phyloP scores from a whole-genome alignment of 1,140 invertebrate genomes.

The Carcinoscorpius rotundicauda region DNA sequence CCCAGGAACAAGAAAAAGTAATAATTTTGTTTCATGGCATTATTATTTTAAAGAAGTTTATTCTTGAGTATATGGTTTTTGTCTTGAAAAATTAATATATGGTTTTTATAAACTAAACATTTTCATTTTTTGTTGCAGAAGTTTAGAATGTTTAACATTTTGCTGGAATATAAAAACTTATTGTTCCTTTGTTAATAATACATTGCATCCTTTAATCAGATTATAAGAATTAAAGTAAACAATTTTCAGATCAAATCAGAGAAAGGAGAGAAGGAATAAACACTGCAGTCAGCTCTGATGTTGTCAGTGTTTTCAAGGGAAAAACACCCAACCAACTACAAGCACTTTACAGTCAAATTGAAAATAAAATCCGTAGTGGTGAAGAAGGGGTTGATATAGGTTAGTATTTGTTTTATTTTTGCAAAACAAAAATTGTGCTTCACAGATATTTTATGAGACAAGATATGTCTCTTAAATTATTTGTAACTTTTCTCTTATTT shows the following conservation, averaged over 20 bases:
- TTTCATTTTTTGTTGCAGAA: too few species aligned
- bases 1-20: too few species aligned
- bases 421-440: background rate
- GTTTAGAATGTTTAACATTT: too few species aligned
- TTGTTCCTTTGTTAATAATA: too few species aligned
- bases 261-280: slow-evolving; percentile 85
- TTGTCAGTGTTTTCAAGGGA: slow-evolving; percentile 80
- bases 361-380: slow-evolving; percentile 68
- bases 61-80: background rate
- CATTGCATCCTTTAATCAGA: too few species aligned
- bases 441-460: too few species aligned
- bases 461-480: too few species aligned
- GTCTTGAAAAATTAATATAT: slow-evolving; percentile 1
- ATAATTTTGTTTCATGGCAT: too few species aligned
- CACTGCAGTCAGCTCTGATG: slow-evolving; percentile 78
- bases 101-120: too few species aligned
- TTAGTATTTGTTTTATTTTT: slow-evolving; percentile 12
- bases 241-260: slow-evolving; percentile 23
- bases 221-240: background rate
- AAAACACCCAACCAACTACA: slow-evolving; percentile 79
- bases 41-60: too few species aligned
- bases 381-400: slow-evolving; percentile 85
- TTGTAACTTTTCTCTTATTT: too few species aligned
- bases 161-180: too few species aligned
- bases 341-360: slow-evolving; percentile 71